Percentiles rank a stretch among this genome's conserved stretches.
Evolutionary conservation across 1,140 invertebrate genomes (phyloP).

Genomic region (Trichomalopsis sarcophagae): DNA sequence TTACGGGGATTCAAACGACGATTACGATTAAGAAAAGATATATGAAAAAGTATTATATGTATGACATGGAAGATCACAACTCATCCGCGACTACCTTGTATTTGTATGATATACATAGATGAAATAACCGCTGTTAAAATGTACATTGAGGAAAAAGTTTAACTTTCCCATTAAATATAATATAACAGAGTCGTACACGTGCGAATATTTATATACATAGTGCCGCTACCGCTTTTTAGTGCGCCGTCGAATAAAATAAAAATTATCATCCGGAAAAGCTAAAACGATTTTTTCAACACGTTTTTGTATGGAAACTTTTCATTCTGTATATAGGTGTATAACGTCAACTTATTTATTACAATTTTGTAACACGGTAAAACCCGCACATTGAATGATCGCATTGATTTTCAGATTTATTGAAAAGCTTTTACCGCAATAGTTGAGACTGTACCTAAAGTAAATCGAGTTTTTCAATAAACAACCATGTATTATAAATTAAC

Average conservation of each 20-base stretch:
- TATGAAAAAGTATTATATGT: too few relatives aligned
- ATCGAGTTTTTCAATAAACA: constrained; percentile 7
- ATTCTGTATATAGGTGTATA: constrained; percentile 24
- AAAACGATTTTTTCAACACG: constrained; percentile 13
- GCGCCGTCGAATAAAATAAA: too few relatives aligned
- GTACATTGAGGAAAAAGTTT: constrained; percentile 16
- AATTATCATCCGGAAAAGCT: background rate
- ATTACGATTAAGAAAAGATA: background rate
- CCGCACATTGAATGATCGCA: background rate
- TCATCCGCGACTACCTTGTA: too few relatives aligned
- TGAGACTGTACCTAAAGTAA: constrained; percentile 14
- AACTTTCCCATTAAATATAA: background rate
- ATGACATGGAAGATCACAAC: background rate
- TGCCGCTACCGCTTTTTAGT: background rate
- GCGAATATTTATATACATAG: background rate
- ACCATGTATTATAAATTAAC: background rate
- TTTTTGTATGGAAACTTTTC: constrained; percentile 20
- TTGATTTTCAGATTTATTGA: background rate
- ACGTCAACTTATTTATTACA: background rate
- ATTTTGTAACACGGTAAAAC: background rate
- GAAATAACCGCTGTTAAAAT: background rate
- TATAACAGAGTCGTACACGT: background rate
- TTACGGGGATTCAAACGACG: background rate
- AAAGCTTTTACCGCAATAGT: constrained; percentile 17
- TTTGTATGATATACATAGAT: too few relatives aligned